Evolutionary conservation across 1,140 invertebrate species (phyloP), one percentile per base, ranked within the genome.

Genomic region (Camponotus pennsylvanicus): DNA sequence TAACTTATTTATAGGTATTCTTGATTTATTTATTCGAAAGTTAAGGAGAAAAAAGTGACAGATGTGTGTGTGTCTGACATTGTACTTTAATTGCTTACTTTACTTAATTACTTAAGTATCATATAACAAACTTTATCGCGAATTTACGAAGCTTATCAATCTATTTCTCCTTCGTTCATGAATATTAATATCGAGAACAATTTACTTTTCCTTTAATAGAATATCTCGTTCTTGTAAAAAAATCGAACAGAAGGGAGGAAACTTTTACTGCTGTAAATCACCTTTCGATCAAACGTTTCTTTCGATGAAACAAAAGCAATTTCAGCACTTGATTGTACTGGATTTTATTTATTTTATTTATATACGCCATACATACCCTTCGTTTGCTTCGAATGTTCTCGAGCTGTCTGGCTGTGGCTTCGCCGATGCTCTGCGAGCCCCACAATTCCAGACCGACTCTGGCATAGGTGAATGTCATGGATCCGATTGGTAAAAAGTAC

Each of bases 401-500:
- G 91, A 98, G 96, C 92, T 99, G 98, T 18, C 98, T 95, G 79
- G 98, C 97, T 3, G 98, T 98, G 87, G 97, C 97, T 95, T 99
- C 99, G 0, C 99, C 99, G 75, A 99, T 99, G 77, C 98, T 98
- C 93, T 98, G 97, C 66, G 98, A 99, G 3, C 98, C 98, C 98
- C 99, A 99, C 3, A 99, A 96, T 90, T 99, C 98, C 66, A 98
- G 95, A 4, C 98, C 99, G 32, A 99, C 98, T 70, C 98, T 95
- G 0, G 97, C 97, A 93, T 99, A 99, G 0, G 99, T 98, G 92
- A 97, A 98, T 4, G 97, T 97, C 97, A 99, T 98, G 9, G 98
- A 98, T 75, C 97, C 96, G 89, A 99, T 98, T 45, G 99, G 99
- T 89, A 99, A 95, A 92, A 99, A 97, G 95, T 99, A 99, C 27